Base-by-base conservation (phyloP, 2,888 invertebrate genomes). In the Tuta absoluta region DNA sequence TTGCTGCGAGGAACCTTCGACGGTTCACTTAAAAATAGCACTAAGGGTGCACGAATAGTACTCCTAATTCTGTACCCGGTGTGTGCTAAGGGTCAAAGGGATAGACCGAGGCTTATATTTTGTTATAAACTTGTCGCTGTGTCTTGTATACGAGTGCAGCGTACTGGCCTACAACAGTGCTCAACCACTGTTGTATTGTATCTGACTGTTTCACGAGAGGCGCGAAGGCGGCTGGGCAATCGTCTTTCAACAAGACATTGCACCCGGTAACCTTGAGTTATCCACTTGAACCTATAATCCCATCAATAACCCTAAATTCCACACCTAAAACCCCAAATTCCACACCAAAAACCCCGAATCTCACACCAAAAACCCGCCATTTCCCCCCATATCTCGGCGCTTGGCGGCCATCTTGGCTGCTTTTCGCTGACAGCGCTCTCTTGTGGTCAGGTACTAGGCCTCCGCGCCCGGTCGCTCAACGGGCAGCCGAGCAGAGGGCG, bases 221-320 rank as follows among this genome's bases (percentile, higher is more conserved):
- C 81, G 82, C 79, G 67, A 62, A 73, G 87, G 89, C 67, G 70
- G 92, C 92, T 89, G 81, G 84, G 75, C 89, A 90, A 90, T 91
- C 72, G 92, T 90, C 79, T 92, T 91, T 90, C 91, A 89, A 91
- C 89, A 90, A 92, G 79, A 87, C 92, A 90, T 91, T 91, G 91
- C 4, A 73, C 75, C 81, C 74, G 67, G 91, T 91, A 89, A 77
- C 90, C 86, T 80, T 73, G 24, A 58, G 53, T 45, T 65, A 17
- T 38, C 12, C n/a, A n/a, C 17, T 33, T 28, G 28, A n/a, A 56
- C 17, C 28, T 8, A n/a, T 17, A n/a, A 17, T 10, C n/a, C 56
- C 51, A 23, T 28, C 21, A 19, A 21, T 21, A 12, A 24, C n/a
- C 53, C 14, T n/a, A n/a, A 14, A n/a, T 10, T n/a, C 24, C 28